A percentile compares a stretch with the other conserved stretches of the same genome.
Conservation (phyloP, 1,140 invertebrate species). For the Drosophila ananassae region DNA sequence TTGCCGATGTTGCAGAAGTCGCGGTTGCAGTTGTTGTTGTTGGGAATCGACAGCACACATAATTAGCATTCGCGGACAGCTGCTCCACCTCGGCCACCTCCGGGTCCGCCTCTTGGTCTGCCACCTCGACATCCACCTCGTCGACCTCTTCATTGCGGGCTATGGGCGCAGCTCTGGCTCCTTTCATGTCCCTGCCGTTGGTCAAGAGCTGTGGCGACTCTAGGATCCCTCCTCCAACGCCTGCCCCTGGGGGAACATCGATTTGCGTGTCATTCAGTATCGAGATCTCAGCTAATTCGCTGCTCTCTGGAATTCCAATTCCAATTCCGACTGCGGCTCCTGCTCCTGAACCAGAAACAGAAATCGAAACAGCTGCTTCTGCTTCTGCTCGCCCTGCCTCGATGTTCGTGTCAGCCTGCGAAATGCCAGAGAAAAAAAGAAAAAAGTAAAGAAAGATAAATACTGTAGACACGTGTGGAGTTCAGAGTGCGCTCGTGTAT, state of each 20-base stretch:
- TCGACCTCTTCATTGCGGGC: constrained; percentile 67
- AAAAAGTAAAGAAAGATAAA: constrained; percentile 2
- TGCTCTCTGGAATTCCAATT: constrained; percentile 31
- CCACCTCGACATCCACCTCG: constrained; percentile 30
- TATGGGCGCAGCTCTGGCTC: constrained; percentile 69
- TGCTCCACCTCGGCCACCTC: constrained; percentile 44
- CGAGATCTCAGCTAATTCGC: constrained; percentile 76
- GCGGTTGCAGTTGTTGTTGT: constrained; percentile 9
- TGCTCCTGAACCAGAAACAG: constrained; percentile 29
- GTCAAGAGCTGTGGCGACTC: constrained; percentile 38
- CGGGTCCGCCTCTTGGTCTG: constrained; percentile 4
- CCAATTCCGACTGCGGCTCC: constrained; percentile 12
- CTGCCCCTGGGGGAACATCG: constrained; percentile 49
- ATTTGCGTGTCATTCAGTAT: constrained; percentile 81
- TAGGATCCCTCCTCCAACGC: constrained; percentile 27
- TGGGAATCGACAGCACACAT: constrained; percentile 75
- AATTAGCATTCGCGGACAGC: constrained; percentile 67
- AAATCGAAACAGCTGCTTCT: constrained; percentile 38
- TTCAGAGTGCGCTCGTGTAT: constrained; percentile 50
- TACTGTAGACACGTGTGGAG: constrained; percentile 65
- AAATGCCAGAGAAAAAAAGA: constrained; percentile 17
- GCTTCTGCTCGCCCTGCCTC: constrained; percentile 47
- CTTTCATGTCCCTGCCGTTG: constrained; percentile 53
- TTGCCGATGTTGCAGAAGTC: constrained; percentile 16
- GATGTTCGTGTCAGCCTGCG: constrained; percentile 48